phyloP scores from a whole-genome alignment of 2,888 invertebrate genomes.

The Heliconius hortense region DNA sequence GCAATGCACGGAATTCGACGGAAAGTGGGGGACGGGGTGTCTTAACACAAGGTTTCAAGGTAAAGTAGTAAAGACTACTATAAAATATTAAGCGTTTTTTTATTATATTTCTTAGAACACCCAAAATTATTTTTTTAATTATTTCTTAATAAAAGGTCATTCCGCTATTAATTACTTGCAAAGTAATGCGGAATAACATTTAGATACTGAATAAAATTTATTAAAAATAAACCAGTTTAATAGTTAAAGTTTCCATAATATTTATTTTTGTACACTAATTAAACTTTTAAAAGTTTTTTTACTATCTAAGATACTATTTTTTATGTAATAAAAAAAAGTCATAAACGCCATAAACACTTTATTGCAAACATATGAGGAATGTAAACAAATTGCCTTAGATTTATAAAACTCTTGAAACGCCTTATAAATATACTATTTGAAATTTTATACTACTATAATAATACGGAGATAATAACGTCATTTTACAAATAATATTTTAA shows the following conservation, averaged over 20 bases:
- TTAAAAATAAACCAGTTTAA: too few species aligned
- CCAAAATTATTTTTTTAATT: not conserved
- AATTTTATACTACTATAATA: not conserved
- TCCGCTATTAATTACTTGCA: not conserved
- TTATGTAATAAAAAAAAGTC: not conserved
- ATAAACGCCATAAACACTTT: slow-evolving; percentile 33
- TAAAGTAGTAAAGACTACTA: too few species aligned
- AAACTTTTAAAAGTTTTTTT: too few species aligned
- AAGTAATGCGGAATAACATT: not conserved
- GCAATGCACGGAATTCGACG: too few species aligned
- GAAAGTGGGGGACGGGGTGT: too few species aligned
- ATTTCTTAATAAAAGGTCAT: not conserved
- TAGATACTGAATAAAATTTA: too few species aligned
- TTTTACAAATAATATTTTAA: not conserved
- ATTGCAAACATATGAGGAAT: slow-evolving; percentile 36
- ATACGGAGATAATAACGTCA: not conserved
- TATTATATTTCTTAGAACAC: not conserved
- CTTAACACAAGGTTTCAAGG: too few species aligned
- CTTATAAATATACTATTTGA: slow-evolving; percentile 9
- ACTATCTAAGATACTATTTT: not conserved
- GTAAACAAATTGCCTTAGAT: slow-evolving; percentile 26
- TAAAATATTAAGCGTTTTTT: not conserved
- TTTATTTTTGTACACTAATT: too few species aligned
- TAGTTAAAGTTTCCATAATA: too few species aligned
- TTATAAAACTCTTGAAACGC: not conserved